Evolutionary conservation across 2,113 vertebrate species (phyloP).

Genomic region (Acanthochromis polyacanthus): DNA sequence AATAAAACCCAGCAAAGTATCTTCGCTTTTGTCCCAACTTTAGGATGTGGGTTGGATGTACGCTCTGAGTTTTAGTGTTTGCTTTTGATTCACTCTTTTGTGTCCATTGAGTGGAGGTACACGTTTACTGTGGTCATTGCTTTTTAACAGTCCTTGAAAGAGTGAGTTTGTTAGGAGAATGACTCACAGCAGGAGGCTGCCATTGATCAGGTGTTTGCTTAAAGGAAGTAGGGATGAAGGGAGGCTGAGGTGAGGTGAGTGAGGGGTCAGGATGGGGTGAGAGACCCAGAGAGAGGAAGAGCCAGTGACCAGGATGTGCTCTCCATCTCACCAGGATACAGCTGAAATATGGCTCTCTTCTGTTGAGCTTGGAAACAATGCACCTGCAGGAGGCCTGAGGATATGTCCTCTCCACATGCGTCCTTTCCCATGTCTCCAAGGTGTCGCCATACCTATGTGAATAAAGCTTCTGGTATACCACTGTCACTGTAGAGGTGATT

Average conservation of each 20-base stretch:
- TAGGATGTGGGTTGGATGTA: constrained; percentile 45
- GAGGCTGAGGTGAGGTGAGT: constrained; percentile 41
- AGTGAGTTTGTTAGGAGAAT: constrained; percentile 29
- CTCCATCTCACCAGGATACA: constrained; percentile 60
- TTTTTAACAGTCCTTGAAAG: constrained; percentile 27
- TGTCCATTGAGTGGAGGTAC: constrained; percentile 61
- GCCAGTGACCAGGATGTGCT: constrained; percentile 56
- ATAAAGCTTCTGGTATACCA: constrained; percentile 19
- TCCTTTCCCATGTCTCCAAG: constrained; percentile 38
- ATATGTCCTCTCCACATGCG: constrained; percentile 40
- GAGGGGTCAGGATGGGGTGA: constrained; percentile 61
- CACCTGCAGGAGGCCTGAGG: constrained; percentile 69
- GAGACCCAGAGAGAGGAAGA: constrained; percentile 24
- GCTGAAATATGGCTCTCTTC: constrained; percentile 69
- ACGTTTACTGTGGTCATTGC: constrained; percentile 64
- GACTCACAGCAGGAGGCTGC: constrained; percentile 45
- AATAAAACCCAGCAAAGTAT: constrained; percentile 47
- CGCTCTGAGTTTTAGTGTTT: constrained; percentile 50
- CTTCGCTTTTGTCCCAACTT: constrained; percentile 61
- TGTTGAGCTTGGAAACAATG: constrained; percentile 75
- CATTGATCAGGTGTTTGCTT: constrained; percentile 64
- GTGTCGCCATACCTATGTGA: constrained; percentile 19
- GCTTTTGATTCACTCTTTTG: constrained; percentile 39
- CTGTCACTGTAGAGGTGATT: constrained; percentile 1
- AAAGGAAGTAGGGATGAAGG: constrained; percentile 22